Base-by-base conservation (phyloP, 2,113 vertebrate genomes). In the Sinosuthora webbiana region DNA sequence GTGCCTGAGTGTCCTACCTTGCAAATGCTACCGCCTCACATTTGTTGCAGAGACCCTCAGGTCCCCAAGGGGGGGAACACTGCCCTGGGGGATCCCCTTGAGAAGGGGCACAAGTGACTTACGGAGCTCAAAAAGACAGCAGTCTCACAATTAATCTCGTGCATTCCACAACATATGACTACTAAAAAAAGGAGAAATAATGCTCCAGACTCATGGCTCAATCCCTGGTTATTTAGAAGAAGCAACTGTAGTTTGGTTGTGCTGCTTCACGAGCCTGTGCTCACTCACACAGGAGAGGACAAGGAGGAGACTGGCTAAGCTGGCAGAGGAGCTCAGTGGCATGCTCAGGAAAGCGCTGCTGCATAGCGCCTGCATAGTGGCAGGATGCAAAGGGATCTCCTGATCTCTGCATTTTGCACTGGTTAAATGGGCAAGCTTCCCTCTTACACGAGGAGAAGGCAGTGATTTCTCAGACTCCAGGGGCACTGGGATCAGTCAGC, bases 351-450 rank as follows among this genome's bases (percentile, higher is more conserved):
- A 55, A 87, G 60, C 37, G 44, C 21, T 60, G 47, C 49, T 55
- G 33, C 62, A 60, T 1, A 5, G 56, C 5, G 10, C 27, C 49
- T 5, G 31, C 23, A 18, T 0, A 31, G 15, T 0, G 0, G 12
- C 35, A 64, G 42, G 59, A 50, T 15, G n/a, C 14, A 69, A 65
- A 74, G 25, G 50, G 10, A 76, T 53, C 28, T 63, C 52, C 56
- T 1, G 0, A 11, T 9, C 20, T 19, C 70, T 20, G 30, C 44
- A 28, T 55, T 90, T 59, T 50, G 33, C 35, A 39, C 8, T 33
- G 49, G n/a, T 70, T 49, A 44, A 56, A 62, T 1, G 9, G 35
- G 21, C 19, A 35, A 0, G 3, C 45, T 81, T 55, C 30, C 27
- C 49, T 56, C 57, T 82, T 41, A 22, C 5, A 15, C 0, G 0